phyloP scores from a whole-genome alignment of 1,140 invertebrate species.

The Scaptomyza pallida region DNA sequence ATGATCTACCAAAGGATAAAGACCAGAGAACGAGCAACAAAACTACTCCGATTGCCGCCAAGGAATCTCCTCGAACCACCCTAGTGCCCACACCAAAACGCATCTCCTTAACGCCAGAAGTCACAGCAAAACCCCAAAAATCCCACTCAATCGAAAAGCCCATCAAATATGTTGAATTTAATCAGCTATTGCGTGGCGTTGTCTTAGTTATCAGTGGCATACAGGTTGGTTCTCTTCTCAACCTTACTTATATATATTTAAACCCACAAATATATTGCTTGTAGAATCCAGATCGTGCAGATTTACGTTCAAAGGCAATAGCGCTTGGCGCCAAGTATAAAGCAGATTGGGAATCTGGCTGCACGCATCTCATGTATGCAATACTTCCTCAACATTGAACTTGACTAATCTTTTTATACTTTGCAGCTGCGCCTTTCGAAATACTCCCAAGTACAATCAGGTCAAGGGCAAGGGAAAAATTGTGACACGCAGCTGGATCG shows the following conservation, averaged over 20 bases:
- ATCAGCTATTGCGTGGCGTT: slow-evolving; percentile 87
- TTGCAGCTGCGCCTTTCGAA: slow-evolving; percentile 93
- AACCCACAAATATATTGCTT: background rate
- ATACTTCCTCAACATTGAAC: too few relatives aligned
- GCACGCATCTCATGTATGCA: slow-evolving; percentile 64
- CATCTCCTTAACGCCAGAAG: too few relatives aligned
- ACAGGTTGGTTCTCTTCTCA: slow-evolving; percentile 54
- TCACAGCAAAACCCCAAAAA: too few relatives aligned
- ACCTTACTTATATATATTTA: background rate
- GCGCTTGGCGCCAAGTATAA: slow-evolving; percentile 92
- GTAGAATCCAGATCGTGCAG: slow-evolving; percentile 90
- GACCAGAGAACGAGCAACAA: too few relatives aligned
- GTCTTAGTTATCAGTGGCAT: slow-evolving; percentile 93
- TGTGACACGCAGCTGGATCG: slow-evolving; percentile 91
- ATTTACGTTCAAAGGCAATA: slow-evolving; percentile 88
- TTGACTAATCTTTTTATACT: slow-evolving; percentile 12
- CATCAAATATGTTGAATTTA: slow-evolving; percentile 85
- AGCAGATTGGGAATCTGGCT: slow-evolving; percentile 60
- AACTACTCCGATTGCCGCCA: too few relatives aligned
- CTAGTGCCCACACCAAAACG: too few relatives aligned
- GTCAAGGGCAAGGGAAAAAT: slow-evolving; percentile 89
- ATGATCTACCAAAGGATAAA: too few relatives aligned
- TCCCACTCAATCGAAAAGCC: slow-evolving; percentile 12
- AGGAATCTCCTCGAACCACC: too few relatives aligned
- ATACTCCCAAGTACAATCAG: slow-evolving; percentile 94